Evolutionary conservation across 2,888 invertebrate species (phyloP).

Genomic region (Tetragonula carbonaria): DNA sequence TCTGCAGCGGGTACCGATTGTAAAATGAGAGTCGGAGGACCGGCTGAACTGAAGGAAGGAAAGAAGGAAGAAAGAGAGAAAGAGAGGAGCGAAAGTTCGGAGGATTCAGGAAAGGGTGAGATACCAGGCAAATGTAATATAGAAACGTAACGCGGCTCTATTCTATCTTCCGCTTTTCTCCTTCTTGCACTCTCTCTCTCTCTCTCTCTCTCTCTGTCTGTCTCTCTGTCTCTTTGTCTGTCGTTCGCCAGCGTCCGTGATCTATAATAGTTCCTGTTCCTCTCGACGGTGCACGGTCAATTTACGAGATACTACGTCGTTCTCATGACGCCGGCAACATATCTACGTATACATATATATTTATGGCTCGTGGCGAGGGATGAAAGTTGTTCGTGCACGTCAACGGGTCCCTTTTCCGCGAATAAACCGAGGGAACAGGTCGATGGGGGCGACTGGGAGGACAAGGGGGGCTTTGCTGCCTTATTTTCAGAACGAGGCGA

Average conservation of each 20-base stretch:
- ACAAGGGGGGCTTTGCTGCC: not conserved
- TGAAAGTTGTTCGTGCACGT: conserved; percentile 60
- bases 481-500: conserved; percentile 54
- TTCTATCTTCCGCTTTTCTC: conserved; percentile 17
- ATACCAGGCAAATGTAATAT: conserved; percentile 66
- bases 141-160: conserved; percentile 56
- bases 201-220: not conserved
- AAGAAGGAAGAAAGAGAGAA: not conserved
- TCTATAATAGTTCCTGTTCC: conserved; percentile 54
- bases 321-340: conserved; percentile 55
- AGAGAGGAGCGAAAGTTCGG: not conserved
- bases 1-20: conserved; percentile 71
- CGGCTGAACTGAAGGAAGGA: conserved; percentile 38
- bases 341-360: conserved; percentile 46
- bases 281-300: conserved; percentile 51
- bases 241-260: conserved; percentile 20
- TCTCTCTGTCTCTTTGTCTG: no score
- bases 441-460: not conserved
- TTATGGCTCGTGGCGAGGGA: conserved; percentile 58
- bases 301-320: conserved; percentile 55
- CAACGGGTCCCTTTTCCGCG: conserved; percentile 52
- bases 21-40: conserved; percentile 68
- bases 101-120: conserved; percentile 30
- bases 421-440: conserved; percentile 53
- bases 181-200: not conserved